phyloP scores from a whole-genome alignment of 2,797 vertebrate genomes.

The Sebastes variabilis region DNA sequence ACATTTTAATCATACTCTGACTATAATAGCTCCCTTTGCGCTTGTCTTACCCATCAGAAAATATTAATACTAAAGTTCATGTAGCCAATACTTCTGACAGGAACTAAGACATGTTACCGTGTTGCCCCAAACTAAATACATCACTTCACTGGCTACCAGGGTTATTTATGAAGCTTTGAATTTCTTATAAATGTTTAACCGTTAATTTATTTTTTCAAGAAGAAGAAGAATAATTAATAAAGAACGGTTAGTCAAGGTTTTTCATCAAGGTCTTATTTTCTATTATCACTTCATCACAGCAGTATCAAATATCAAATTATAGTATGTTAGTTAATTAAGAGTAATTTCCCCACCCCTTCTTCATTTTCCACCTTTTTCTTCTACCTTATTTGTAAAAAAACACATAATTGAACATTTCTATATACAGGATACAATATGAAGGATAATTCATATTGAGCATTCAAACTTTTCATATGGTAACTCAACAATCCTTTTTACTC shows the following conservation, averaged over 20 bases:
- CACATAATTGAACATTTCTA: not conserved
- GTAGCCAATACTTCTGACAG: not conserved
- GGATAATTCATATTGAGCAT: not conserved
- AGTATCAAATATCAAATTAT: not conserved
- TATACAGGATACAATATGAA: not conserved
- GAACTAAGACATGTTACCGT: not conserved
- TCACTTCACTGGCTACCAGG: not conserved
- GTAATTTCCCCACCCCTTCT: not conserved
- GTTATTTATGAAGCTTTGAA: slow-evolving; percentile 9
- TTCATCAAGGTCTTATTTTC: not conserved
- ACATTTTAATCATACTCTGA: not conserved
- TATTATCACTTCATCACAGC: not conserved
- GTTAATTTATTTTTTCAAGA: too few species aligned
- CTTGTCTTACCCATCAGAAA: not conserved
- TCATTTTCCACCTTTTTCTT: not conserved
- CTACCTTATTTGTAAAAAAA: not conserved
- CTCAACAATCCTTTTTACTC: not conserved
- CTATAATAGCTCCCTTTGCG: not conserved
- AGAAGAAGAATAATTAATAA: not conserved
- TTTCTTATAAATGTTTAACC: not conserved
- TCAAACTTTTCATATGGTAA: not conserved
- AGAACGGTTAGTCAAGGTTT: not conserved
- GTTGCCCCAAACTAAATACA: not conserved
- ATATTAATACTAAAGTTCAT: not conserved
- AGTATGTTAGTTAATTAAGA: not conserved